phyloP scores from a whole-genome alignment of 92 coral and sea anemone species.

The Palythoa caribaeorum region DNA sequence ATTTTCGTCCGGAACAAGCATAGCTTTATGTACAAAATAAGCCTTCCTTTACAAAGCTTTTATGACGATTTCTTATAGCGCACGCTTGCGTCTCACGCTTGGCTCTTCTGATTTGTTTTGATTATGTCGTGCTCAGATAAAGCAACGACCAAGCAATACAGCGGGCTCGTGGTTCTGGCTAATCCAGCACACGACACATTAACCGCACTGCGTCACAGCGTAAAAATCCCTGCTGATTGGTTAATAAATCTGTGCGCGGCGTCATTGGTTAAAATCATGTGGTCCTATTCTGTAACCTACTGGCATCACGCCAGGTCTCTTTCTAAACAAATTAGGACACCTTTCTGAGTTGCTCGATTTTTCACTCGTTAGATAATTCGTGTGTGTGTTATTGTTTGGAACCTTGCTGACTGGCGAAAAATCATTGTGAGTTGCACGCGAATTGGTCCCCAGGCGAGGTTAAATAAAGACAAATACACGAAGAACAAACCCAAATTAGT shows the following conservation, averaged over 20 bases:
- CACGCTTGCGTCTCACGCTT: not conserved
- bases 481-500: not conserved
- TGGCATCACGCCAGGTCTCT: slow-evolving; percentile 26
- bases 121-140: not conserved
- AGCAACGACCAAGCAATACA: not conserved
- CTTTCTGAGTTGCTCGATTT: slow-evolving; percentile 5
- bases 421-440: slow-evolving; percentile 22
- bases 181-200: slow-evolving; percentile 23
- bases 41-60: not conserved
- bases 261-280: slow-evolving; percentile 14
- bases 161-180: slow-evolving; percentile 9
- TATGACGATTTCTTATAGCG: not conserved
- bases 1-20: slow-evolving; percentile 16
- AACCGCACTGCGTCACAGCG: slow-evolving; percentile 24
- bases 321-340: not conserved
- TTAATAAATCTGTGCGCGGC: not conserved
- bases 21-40: not conserved
- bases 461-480: not conserved
- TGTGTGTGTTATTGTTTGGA: not conserved
- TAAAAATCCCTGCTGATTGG: slow-evolving; percentile 20
- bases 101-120: slow-evolving; percentile 7
- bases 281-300: slow-evolving; percentile 18
- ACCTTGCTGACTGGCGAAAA: not conserved
- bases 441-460: slow-evolving; percentile 4
- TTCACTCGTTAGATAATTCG: not conserved